These are phyloP conservation scores for Mola mola DNA, from an alignment of 2,113 vertebrate species.

Conservation along the genomic window DNA sequence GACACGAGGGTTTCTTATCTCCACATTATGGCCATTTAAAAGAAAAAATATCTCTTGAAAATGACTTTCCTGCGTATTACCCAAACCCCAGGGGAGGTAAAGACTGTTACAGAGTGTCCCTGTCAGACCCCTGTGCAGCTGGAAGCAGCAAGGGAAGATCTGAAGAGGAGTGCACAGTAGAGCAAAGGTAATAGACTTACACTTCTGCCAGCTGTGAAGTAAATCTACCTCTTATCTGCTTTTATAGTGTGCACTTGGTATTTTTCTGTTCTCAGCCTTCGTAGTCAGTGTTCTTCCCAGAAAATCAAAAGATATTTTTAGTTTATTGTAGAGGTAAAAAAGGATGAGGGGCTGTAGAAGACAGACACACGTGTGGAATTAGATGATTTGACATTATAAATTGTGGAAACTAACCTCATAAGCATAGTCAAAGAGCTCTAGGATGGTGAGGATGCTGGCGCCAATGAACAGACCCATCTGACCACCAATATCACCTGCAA, in stretches of 20 bases:
- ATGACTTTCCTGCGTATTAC: too few relatives aligned
- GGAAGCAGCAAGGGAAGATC: conserved; percentile 21
- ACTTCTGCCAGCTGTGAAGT: conserved; percentile 11
- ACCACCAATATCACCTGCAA: conserved; percentile 94
- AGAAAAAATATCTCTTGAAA: conserved; percentile 16
- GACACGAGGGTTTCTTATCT: neutral
- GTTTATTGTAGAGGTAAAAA: neutral
- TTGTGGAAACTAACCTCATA: conserved; percentile 89
- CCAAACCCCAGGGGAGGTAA: conserved; percentile 4
- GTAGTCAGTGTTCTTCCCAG: neutral
- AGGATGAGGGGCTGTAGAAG: neutral
- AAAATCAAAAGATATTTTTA: neutral
- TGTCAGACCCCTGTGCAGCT: conserved; percentile 28
- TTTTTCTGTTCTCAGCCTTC: conserved; percentile 16
- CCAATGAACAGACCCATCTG: conserved; percentile 99
- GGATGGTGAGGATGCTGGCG: conserved; percentile 97
- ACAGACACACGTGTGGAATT: conserved; percentile 6
- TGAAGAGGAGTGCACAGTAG: conserved; percentile 4
- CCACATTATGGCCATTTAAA: conserved; percentile 33
- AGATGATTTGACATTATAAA: neutral
- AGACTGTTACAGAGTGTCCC: conserved; percentile 35
- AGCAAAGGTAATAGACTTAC: conserved; percentile 48
- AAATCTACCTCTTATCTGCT: conserved; percentile 26
- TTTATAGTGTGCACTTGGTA: conserved; percentile 21
- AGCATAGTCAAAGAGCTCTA: conserved; percentile 98